Conservation (phyloP, 2,888 invertebrate genomes). For the Seladonia tumulorum region DNA sequence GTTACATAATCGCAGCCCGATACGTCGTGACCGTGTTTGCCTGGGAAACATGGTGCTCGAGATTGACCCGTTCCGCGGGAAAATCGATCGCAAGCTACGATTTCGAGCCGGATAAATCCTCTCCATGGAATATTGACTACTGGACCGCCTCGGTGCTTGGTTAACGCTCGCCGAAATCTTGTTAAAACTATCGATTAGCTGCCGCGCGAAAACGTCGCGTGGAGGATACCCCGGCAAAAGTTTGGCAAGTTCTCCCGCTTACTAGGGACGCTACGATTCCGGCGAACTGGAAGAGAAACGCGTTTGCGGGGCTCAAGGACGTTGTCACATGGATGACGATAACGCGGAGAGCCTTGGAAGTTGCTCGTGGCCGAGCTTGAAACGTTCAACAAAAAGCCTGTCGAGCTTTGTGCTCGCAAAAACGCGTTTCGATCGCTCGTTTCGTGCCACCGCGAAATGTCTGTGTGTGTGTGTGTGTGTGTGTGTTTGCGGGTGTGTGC, state of each 20-base stretch:
- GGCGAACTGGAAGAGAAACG: slow-evolving; percentile 9
- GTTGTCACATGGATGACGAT: slow-evolving; percentile 35
- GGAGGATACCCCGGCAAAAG: background rate
- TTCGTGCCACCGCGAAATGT: background rate
- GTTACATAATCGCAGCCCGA: slow-evolving; percentile 39
- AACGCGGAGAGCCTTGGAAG: slow-evolving; percentile 48
- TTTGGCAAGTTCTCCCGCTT: background rate
- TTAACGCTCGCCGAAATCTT: slow-evolving; percentile 29
- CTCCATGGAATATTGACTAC: slow-evolving; percentile 9
- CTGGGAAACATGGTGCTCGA: slow-evolving; percentile 6
- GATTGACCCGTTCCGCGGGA: slow-evolving; percentile 8
- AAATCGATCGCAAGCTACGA: slow-evolving; percentile 24
- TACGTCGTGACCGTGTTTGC: slow-evolving; percentile 39
- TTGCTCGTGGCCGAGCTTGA: background rate
- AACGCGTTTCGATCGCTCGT: background rate
- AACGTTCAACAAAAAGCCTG: background rate
- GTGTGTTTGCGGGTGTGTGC: too few relatives aligned
- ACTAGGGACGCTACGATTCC: background rate
- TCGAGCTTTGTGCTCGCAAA: background rate
- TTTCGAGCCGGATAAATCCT: slow-evolving; percentile 5
- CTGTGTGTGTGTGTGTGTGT: too few relatives aligned
- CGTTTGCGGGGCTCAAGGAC: slow-evolving; percentile 20
- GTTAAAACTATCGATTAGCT: slow-evolving; percentile 4
- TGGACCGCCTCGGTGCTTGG: slow-evolving; percentile 26
- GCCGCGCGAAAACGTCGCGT: background rate